A percentile compares a stretch with the other conserved stretches of the same genome.
phyloP scores from a whole-genome alignment of 2,888 invertebrate genomes.

The Vannuccia rotundouncinata region DNA sequence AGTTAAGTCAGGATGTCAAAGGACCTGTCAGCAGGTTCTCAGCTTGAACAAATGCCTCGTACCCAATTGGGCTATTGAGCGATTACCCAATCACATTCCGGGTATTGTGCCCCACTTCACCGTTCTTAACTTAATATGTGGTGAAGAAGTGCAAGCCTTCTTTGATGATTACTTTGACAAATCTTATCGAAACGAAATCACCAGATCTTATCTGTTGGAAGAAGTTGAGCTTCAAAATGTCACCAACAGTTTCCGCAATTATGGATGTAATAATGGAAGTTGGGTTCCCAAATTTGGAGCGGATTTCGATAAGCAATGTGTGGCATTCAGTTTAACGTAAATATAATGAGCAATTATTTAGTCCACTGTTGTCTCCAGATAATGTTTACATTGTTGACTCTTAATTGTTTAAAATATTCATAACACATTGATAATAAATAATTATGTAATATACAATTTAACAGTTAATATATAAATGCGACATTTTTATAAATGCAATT shows the following conservation, averaged over 20 bases:
- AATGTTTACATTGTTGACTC: no score
- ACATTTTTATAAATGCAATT: no score
- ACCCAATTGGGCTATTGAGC: not conserved
- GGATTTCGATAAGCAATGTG: not conserved
- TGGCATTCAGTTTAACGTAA: not conserved
- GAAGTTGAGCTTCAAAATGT: not conserved
- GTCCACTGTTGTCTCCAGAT: no score
- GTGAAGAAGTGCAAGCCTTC: not conserved
- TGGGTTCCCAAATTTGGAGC: not conserved
- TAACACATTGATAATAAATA: no score
- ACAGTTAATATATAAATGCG: no score
- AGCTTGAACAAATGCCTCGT: not conserved
- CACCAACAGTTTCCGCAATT: not conserved
- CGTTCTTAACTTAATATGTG: not conserved
- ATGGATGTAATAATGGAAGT: not conserved
- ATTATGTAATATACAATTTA: no score
- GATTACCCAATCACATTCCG: not conserved
- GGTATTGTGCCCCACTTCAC: not conserved
- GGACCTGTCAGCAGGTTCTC: not conserved
- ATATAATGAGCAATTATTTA: no score
- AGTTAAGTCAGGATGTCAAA: not conserved
- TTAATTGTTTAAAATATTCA: no score
- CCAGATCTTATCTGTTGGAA: not conserved
- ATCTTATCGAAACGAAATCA: not conserved
- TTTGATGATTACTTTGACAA: not conserved